These are phyloP conservation scores for Tachysurus fulvidraco DNA, from an alignment of 2,113 vertebrate genomes.

Conservation along the genomic window DNA sequence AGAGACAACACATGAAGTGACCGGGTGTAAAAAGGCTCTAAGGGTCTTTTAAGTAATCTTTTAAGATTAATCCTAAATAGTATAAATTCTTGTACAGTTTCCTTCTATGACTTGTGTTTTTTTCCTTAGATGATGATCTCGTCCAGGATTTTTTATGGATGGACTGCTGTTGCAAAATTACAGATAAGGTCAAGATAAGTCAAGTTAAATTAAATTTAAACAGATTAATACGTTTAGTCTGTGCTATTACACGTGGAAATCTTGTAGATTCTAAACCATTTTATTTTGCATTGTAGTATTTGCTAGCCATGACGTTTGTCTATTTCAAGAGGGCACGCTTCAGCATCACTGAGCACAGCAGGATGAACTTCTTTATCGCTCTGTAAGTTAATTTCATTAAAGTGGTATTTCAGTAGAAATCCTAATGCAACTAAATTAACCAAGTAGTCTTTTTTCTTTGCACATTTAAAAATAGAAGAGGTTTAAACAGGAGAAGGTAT, in stretches of 20 bases:
- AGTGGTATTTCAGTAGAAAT: neutral
- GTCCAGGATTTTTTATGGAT: slow-evolving; percentile 93
- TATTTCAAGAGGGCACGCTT: slow-evolving; percentile 97
- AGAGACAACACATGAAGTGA: no score
- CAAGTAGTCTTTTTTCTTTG: neutral
- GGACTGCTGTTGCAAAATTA: slow-evolving; percentile 92
- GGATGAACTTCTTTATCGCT: slow-evolving; percentile 92
- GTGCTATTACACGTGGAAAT: neutral
- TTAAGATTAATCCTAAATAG: neutral
- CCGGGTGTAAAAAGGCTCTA: no score
- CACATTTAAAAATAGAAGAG: neutral
- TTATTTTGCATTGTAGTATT: slow-evolving; percentile 79
- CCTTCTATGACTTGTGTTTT: neutral
- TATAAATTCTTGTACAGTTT: neutral
- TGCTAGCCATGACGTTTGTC: slow-evolving; percentile 96
- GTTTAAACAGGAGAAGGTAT: neutral
- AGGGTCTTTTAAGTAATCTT: no score
- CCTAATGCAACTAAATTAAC: neutral
- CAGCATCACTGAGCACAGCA: slow-evolving; percentile 82
- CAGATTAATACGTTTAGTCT: neutral
- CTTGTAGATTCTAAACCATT: neutral
- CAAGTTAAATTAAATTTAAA: no score
- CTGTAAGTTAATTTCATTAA: slow-evolving; percentile 80
- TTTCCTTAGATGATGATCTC: slow-evolving; percentile 82
- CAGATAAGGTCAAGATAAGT: slow-evolving; percentile 82